Evolutionary conservation across 30 jellyfish, hydroid and myxozoan genomes (phyloP), one percentile per base, ranked within the genome.

Genomic region (Pelagia noctiluca): DNA sequence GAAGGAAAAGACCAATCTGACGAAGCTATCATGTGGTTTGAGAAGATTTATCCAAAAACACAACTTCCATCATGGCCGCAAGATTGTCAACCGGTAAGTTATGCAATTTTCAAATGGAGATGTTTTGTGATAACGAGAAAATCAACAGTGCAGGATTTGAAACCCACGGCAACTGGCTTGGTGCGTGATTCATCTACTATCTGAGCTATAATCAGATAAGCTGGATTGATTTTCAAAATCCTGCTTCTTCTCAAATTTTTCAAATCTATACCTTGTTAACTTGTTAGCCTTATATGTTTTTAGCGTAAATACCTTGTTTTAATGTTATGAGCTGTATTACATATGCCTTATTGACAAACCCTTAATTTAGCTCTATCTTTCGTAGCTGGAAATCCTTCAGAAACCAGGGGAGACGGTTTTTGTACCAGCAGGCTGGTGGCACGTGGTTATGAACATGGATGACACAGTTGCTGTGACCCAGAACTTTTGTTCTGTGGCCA

Each of bases 341-440:
- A 2, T 3, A 69, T 29, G 32, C 76, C 25, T 4, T 16, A 23
- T 2, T 23, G 19, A 16, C 24, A 22, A 2, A 23, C 31, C 18
- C 26, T 21, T 22, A 12, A 12, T 12, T 21, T 42, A 16, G 21
- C 35, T 28, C 0, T 21, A 48, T 31, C 19, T 23, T 18, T 87
- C 75, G 2, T 34, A 93, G 98, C 54, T 94, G 33, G 99, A 94
- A 71, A 94, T 94, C 13, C 70, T 94, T 3, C 99, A 94, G 35
- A 72, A 80, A 61, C 97, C 99, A 8, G 99, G 99, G 28, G 99
- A 94, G 68, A 94, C 99, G 35, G 99, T 94, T 12, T 94, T 88
- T 47, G 97, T 94, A 0, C 99, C 99, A 3, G 97, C 95, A 46
- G 99, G 99, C 18, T 94, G 99, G 99, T 94, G 99, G 99, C 99